A percentile compares a stretch with the other conserved stretches of the same genome.
Evolutionary conservation across 64 coral and sea anemone genomes (phyloP).

Genomic region (Montipora capricornis): DNA sequence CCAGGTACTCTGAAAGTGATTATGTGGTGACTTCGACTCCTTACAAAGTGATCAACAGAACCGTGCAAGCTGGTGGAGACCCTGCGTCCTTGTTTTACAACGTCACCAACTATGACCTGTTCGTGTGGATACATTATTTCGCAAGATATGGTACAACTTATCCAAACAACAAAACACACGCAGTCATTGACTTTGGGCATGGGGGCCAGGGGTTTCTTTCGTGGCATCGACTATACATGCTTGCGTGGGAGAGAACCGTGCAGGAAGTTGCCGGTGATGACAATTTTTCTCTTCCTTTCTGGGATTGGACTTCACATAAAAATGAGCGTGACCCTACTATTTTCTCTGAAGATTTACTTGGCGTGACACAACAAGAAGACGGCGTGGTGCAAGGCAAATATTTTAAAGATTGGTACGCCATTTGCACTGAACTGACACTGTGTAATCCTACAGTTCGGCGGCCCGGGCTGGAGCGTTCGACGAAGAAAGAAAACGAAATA

Average conservation of each 20-base stretch:
- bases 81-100: not conserved
- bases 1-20: slow-evolving; percentile 57
- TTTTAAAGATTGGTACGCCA: slow-evolving; percentile 65
- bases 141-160: slow-evolving; percentile 51
- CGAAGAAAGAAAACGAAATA: not conserved
- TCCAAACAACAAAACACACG: not conserved
- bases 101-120: slow-evolving; percentile 62
- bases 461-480: not conserved
- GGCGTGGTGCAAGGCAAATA: slow-evolving; percentile 72
- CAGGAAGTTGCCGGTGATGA: too few relatives aligned
- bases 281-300: too few relatives aligned
- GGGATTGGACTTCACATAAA: not conserved
- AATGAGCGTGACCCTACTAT: slow-evolving; percentile 32
- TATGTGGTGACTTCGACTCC: slow-evolving; percentile 16
- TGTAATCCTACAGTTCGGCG: slow-evolving; percentile 3
- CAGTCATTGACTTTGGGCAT: slow-evolving; percentile 65
- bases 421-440: slow-evolving; percentile 42
- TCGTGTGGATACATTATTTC: slow-evolving; percentile 80
- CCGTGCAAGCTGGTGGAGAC: slow-evolving; percentile 21
- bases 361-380: slow-evolving; percentile 18
- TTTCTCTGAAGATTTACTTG: slow-evolving; percentile 61
- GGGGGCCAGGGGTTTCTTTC: too few relatives aligned
- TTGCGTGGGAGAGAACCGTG: too few relatives aligned
- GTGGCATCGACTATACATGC: too few relatives aligned
- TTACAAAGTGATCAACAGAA: not conserved